Evolutionary conservation across 2,113 vertebrate species (phyloP), one percentile per base, ranked within the genome.

Genomic region (Cichladusa arquata): DNA sequence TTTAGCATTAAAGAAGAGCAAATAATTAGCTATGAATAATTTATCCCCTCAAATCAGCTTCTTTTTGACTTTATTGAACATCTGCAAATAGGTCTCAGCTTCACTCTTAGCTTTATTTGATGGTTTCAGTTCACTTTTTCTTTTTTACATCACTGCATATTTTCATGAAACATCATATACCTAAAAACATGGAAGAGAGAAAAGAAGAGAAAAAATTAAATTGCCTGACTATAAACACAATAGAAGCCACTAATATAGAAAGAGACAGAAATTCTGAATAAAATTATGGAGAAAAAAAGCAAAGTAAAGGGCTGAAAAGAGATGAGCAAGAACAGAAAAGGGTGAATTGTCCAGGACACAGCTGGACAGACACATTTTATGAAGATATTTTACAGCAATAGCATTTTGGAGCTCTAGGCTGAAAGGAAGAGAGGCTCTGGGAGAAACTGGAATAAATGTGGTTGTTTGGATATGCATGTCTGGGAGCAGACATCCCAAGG

Each of bases 1-100:
- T 96, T 96, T 96, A 96, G 91, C 92, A 96, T 88, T 95, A 97
- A 95, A 95, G 93, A 92, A 92, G 94, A 86, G 88, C 92, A 95
- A 96, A 95, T 96, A 96, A 96, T 96, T 97, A 97, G 88, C 51
- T 86, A 97, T 97, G 96, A 97, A 97, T 96, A 93, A 96, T 97
- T 95, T 97, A 96, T 96, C 91, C 91, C 92, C 88, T 96, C 94
- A 94, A 95, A 97, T 97, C 86, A 94, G 22, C 76, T 96, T 92
- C 86, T 92, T 95, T 97, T 95, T 96, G 72, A 95, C 77, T 96
- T 92, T 83, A 94, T 64, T 96, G 70, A 96, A 93, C 94, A 97
- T 96, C 95, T 97, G 94, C 84, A 29, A 91, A 85, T 92, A 92
- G 91, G 81, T 95, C 83, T 91, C 65, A 95, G 73, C 48, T 53